Conservation (phyloP, 2,888 invertebrate species). For the Lissocephala sabroskyi region DNA sequence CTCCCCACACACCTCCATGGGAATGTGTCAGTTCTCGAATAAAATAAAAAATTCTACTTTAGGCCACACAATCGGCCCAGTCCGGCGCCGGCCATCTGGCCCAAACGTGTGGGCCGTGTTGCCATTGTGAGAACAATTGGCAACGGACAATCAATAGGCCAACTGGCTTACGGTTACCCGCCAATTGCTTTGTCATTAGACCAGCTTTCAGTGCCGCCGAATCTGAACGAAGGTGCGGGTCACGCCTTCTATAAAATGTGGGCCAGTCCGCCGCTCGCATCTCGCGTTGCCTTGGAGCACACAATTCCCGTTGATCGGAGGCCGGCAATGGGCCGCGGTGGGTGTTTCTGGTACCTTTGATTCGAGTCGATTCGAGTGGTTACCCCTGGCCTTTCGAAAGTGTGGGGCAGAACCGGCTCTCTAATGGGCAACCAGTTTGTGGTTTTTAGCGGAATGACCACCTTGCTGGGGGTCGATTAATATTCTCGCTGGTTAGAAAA, state of each 20-base stretch:
- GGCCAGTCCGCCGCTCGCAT: not conserved
- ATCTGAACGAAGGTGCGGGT: no score
- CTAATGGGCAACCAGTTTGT: constrained; percentile 7
- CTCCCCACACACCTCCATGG: no score
- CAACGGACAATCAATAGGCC: constrained; percentile 40
- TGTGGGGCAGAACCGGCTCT: constrained; percentile 9
- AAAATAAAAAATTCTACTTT: no score
- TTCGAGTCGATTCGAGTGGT: constrained; percentile 6
- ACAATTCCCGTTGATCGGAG: no score
- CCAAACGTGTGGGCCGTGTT: constrained; percentile 41
- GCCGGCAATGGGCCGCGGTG: no score
- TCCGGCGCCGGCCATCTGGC: constrained; percentile 27
- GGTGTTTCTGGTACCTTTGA: not conserved
- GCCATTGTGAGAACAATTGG: constrained; percentile 43
- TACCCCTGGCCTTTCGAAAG: constrained; percentile 55
- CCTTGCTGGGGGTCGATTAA: not conserved
- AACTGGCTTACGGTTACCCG: constrained; percentile 47
- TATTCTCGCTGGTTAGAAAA: not conserved
- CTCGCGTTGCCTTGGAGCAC: not conserved
- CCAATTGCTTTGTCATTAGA: constrained; percentile 40
- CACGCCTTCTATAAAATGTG: no score
- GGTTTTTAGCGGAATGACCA: constrained; percentile 1
- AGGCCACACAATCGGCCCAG: no score
- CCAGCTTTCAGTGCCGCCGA: not conserved
- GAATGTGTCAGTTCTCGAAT: no score